Percentiles rank a stretch among this genome's conserved stretches.
phyloP scores from a whole-genome alignment of 2,113 vertebrate genomes.

The Pardalotus punctatus region DNA sequence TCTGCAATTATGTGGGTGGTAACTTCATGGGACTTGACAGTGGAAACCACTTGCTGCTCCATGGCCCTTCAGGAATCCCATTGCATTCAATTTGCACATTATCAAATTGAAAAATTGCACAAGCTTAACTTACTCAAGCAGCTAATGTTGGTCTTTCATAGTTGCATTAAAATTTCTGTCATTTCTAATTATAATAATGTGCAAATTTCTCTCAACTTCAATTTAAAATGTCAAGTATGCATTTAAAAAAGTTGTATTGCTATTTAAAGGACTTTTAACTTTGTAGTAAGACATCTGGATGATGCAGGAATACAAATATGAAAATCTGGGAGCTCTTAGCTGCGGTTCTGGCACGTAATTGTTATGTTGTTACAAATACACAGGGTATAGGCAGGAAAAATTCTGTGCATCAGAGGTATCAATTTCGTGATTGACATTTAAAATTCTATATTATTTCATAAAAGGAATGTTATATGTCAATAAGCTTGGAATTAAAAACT shows the following conservation, averaged over 20 bases:
- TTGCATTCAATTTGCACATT: not conserved
- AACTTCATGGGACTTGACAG: not conserved
- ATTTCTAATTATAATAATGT: not conserved
- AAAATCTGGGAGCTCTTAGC: not conserved
- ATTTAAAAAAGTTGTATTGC: not conserved
- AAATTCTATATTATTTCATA: not conserved
- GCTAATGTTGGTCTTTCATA: not conserved
- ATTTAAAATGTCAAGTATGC: not conserved
- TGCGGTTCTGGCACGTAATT: not conserved
- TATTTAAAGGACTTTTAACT: not conserved
- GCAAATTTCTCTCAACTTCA: not conserved
- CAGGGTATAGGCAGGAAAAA: not conserved
- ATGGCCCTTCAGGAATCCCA: not conserved
- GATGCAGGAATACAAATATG: not conserved
- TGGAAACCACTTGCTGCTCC: not conserved
- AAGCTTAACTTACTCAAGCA: not conserved
- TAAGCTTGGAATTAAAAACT: not conserved
- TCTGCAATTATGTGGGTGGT: not conserved
- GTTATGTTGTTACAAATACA: not conserved
- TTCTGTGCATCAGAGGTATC: not conserved
- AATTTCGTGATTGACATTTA: not conserved
- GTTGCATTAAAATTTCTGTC: not conserved
- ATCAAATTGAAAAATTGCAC: not conserved
- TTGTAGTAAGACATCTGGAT: not conserved
- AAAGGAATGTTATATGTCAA: not conserved